Base-by-base conservation (phyloP, 2,888 invertebrate genomes). In the Erpobdella octoculata region DNA sequence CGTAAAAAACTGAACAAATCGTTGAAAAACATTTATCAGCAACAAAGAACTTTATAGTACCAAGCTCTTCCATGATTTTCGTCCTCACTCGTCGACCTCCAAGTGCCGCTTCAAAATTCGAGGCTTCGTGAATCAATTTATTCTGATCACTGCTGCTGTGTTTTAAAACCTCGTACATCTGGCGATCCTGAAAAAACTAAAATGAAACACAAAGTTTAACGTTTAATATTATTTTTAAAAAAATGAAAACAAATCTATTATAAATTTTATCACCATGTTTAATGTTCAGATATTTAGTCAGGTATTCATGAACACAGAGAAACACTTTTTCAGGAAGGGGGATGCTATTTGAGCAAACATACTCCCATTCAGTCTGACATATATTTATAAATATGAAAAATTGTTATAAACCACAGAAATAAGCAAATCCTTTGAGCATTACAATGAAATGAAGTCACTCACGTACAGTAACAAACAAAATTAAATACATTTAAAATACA, bases 11-110 rank as follows among this genome's bases (percentile, higher is more conserved):
- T 25, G 21, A 53, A 9, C 53, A 53, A 4, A 53, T 25, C 21
- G 15, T n/a, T 28, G 1, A 53, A 53, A 12, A n/a, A 53, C 21
- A 53, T 3, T 1, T 46, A 46, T 3, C 46, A 25, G 12, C 5
- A 1, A 53, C n/a, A n/a, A n/a, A n/a, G n/a, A n/a, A n/a, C n/a
- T n/a, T n/a, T n/a, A n/a, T 25, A 21, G 6, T 5, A 53, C 53
- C 53, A 53, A 53, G 53, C 28, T 53, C 53, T n/a, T 53, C 53
- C 53, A 53, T 53, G 21, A 53, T 53, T 53, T 53, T 53, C 21
- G 9, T 53, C 5, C 53, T 6, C 21, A 21, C 8, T 2, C 21
- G 28, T n/a, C 53, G 21, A 21, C 28, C 53, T 21, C 28, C 15
- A 8, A 21, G 21, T 3, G n/a, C 21, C 18, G 53, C 9, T 53